phyloP scores from a whole-genome alignment of 2,113 vertebrate genomes.

The Globicephala melas region DNA sequence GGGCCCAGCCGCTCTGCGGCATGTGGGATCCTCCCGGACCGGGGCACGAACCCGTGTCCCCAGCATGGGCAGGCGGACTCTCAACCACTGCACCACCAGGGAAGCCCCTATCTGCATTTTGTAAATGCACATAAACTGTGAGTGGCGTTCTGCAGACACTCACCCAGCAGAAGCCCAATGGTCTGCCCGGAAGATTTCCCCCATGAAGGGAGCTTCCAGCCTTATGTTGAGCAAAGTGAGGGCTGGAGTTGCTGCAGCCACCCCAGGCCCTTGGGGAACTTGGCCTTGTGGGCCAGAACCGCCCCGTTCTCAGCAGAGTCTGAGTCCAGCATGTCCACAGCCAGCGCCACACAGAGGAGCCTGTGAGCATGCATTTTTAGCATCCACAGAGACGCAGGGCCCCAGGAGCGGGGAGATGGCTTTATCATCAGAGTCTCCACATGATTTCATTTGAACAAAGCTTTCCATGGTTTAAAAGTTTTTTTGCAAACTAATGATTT shows the following conservation, averaged over 20 bases:
- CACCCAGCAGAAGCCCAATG: neutral
- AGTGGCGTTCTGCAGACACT: neutral
- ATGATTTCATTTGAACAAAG: neutral
- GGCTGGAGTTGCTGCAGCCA: rapidly evolving
- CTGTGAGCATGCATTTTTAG: too few species aligned
- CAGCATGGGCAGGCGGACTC: too few species aligned
- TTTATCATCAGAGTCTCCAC: too few species aligned
- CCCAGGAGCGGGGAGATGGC: neutral
- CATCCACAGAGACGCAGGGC: neutral
- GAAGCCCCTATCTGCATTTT: neutral
- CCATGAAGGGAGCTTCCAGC: rapidly evolving
- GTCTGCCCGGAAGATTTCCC: neutral
- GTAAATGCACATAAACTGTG: neutral
- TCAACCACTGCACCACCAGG: too few species aligned
- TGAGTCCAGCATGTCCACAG: neutral
- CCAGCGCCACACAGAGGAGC: neutral
- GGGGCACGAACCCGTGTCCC: too few species aligned
- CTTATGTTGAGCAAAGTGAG: neutral
- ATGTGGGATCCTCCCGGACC: too few species aligned
- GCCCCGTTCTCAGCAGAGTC: neutral
- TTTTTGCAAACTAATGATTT: neutral
- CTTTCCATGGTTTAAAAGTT: neutral
- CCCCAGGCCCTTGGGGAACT: neutral
- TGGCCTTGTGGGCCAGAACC: neutral
- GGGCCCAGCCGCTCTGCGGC: too few species aligned